phyloP scores from a whole-genome alignment of 2,888 invertebrate species.

The Drosophila melanosoma region DNA sequence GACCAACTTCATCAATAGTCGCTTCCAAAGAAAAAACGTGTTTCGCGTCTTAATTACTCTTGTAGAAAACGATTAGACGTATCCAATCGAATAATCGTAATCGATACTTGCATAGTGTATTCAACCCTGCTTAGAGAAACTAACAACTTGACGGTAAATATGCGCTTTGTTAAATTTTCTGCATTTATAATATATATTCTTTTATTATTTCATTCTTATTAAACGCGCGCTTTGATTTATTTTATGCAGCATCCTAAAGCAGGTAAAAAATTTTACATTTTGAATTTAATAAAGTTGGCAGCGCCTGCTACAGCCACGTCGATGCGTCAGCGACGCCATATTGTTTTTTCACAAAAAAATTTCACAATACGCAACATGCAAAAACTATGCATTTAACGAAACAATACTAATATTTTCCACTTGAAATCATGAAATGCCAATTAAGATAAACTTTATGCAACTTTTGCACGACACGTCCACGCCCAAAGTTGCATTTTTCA shows the following conservation, averaged over 20 bases:
- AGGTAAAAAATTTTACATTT: slow-evolving; percentile 20
- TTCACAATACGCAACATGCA: slow-evolving; percentile 57
- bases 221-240: slow-evolving; percentile 24
- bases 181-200: background rate
- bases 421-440: slow-evolving; percentile 40
- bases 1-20: slow-evolving; percentile 20
- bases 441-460: slow-evolving; percentile 41
- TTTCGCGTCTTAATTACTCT: slow-evolving; percentile 42
- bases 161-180: slow-evolving; percentile 2
- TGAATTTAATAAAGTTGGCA: slow-evolving; percentile 59
- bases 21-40: slow-evolving; percentile 62
- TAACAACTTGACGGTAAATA: slow-evolving; percentile 31
- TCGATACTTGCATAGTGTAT: slow-evolving; percentile 41
- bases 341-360: slow-evolving; percentile 71
- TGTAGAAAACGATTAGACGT: background rate
- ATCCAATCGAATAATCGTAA: slow-evolving; percentile 43
- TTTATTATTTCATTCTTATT: slow-evolving; percentile 11
- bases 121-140: slow-evolving; percentile 38
- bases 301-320: slow-evolving; percentile 62
- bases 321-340: slow-evolving; percentile 66
- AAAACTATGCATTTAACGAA: slow-evolving; percentile 33
- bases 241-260: slow-evolving; percentile 17
- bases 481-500: slow-evolving; percentile 49
- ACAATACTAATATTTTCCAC: slow-evolving; percentile 54
- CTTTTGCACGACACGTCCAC: slow-evolving; percentile 62